Evolutionary conservation across 2,797 vertebrate genomes (phyloP), one percentile per base, ranked within the genome.

Genomic region (Pygocentrus nattereri): DNA sequence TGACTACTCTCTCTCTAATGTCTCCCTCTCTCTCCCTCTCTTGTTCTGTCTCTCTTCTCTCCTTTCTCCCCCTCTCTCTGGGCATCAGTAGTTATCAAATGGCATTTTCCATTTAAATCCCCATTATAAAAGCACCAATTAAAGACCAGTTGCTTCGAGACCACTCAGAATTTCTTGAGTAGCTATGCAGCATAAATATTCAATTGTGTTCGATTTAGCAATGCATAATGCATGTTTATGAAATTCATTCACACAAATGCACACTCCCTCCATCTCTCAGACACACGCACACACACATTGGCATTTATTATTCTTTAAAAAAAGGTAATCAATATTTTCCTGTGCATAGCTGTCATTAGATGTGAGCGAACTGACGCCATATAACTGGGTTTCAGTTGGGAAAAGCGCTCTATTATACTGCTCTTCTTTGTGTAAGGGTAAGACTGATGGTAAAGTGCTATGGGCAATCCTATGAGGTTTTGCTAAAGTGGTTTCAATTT

Each of bases 141-240:
- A 88, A 82, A 86, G 81, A 58, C 70, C 81, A 85, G 84, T 84
- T 83, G 69, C 75, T 82, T 25, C 67, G 84, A 89, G 86, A 88
- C 91, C 90, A 90, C 93, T 92, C 91, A 84, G 89, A 89, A 88
- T 90, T 83, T 88, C 88, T 87, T 85, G 82, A 73, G 90, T 91
- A 84, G 82, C 90, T 89, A 90, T 93, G 92, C 83, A 76, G 78
- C 93, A 93, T 93, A 94, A 92, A 90, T 88, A 90, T 89, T 90
- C 89, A 59, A 84, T 91, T 84, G 84, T 77, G 84, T 82, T 80
- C 82, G 86, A 86, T 85, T 83, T 78, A 27, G 34, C 78, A 52
- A 82, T 83, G 81, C 75, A 85, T 87, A 85, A 84, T 83, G 86
- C 79, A 86, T 87, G 71, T 10, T 34, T 31, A 65, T 77, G 71